Conservation (phyloP, 2,113 vertebrate species). For the Bos javanicus region DNA sequence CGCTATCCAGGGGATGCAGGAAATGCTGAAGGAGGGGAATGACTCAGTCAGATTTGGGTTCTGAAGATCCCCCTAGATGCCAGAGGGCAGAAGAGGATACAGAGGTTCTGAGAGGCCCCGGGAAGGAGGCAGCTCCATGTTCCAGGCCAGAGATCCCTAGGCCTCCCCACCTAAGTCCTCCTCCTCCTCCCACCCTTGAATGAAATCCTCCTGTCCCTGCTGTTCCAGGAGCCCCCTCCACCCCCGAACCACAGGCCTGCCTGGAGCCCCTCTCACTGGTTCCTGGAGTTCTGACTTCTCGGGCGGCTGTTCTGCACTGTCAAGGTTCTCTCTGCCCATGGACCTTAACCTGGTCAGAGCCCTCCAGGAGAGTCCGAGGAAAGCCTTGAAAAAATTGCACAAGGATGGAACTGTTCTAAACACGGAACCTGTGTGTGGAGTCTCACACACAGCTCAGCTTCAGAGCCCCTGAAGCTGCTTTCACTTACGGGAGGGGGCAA, state of each 20-base stretch:
- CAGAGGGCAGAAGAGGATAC: background rate
- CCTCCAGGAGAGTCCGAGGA: background rate
- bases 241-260: background rate
- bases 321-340: background rate
- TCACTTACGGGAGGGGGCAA: background rate
- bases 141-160: background rate
- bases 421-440: background rate
- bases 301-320: background rate
- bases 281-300: background rate
- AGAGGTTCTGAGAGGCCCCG: background rate
- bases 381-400: background rate
- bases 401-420: background rate
- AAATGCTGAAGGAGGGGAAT: background rate
- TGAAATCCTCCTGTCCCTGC: background rate
- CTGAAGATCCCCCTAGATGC: background rate
- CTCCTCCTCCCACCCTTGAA: background rate
- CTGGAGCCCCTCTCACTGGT: background rate
- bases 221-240: background rate
- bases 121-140: background rate
- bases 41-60: background rate
- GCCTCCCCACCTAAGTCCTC: background rate
- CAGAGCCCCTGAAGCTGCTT: background rate
- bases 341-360: background rate
- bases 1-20: background rate
- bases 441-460: background rate